Evolutionary conservation across 2,888 invertebrate genomes (phyloP), one percentile per base, ranked within the genome.

Genomic region (Cryptus viduatorius): DNA sequence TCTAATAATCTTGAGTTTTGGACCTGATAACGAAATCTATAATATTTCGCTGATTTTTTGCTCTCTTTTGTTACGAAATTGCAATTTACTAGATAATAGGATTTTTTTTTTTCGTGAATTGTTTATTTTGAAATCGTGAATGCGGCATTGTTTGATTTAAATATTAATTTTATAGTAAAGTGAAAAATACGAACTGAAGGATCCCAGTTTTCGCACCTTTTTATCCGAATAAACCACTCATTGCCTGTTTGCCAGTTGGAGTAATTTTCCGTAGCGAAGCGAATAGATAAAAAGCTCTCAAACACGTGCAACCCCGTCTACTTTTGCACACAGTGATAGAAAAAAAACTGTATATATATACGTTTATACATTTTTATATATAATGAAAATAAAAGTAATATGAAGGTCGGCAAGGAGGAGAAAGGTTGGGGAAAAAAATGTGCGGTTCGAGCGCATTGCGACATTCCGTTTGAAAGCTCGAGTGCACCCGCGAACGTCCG

Each of bases 381-480:
- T 24, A 24, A 24, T 24, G 24, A 16, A 53, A 53, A 53, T 14
- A 61, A 61, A 31, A 61, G 61, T 78, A 69, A 78, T 69, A 69
- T 69, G 19, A 78, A 69, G 59, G 46, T 61, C 59, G 68, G 83
- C 85, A 85, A 88, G 84, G 81, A 82, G 71, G 76, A 73, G 77
- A 71, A 83, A 67, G 85, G 78, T 75, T 61, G 46, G 67, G 67
- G 68, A 79, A 79, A 84, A 82, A 78, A 79, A 79, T 83, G 76
- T 81, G 81, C 69, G 87, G 86, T 88, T 89, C 85, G 84, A 87
- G 86, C 87, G 86, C 86, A 86, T 82, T 86, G 86, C 87, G 87
- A 88, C 87, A 85, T 87, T 89, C 87, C 88, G 87, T 86, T 81
- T 82, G 79, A 79, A 86, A 88, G 81, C 85, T 76, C 82, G 69